These are phyloP conservation scores for Tenebrio molitor DNA, from an alignment of 1,140 invertebrate species.

Conservation along the genomic window DNA sequence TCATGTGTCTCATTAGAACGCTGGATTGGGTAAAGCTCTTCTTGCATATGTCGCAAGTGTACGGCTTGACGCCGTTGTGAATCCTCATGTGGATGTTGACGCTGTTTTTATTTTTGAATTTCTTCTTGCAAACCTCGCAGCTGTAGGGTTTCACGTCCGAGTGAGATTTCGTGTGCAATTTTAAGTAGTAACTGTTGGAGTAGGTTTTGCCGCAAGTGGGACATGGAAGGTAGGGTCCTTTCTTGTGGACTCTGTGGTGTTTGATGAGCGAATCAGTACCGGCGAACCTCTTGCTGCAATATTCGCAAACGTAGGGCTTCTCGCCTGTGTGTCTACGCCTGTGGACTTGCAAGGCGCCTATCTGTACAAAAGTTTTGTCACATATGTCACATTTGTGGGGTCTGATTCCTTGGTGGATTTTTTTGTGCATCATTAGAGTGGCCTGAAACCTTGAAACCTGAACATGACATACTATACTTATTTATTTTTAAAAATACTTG, in stretches of 20 bases:
- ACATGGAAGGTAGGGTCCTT: not conserved
- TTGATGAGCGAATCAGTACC: slow-evolving; percentile 56
- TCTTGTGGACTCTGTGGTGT: not conserved
- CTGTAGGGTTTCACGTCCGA: not conserved
- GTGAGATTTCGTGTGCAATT: not conserved
- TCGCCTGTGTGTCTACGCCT: not conserved
- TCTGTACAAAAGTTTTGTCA: slow-evolving; percentile 73
- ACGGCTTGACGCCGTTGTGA: slow-evolving; percentile 60
- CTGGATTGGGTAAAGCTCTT: slow-evolving; percentile 41
- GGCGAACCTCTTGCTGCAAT: slow-evolving; percentile 65
- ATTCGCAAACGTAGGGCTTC: slow-evolving; percentile 49
- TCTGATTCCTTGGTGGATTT: slow-evolving; percentile 62
- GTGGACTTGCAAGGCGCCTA: slow-evolving; percentile 40
- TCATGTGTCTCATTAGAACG: slow-evolving; percentile 36
- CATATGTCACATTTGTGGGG: slow-evolving; percentile 68
- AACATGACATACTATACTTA: not conserved
- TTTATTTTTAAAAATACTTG: slow-evolving; percentile 41
- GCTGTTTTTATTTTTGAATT: slow-evolving; percentile 61
- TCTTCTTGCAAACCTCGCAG: slow-evolving; percentile 48
- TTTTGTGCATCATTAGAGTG: slow-evolving; percentile 60
- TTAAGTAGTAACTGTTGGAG: too few relatives aligned
- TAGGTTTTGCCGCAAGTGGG: not conserved
- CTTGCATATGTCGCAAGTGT: slow-evolving; percentile 52
- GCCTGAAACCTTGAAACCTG: slow-evolving; percentile 56
- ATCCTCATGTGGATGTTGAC: slow-evolving; percentile 56